Percentiles rank a stretch among this genome's conserved stretches.
phyloP scores from a whole-genome alignment of 2,797 vertebrate species.

The Poeciliopsis gracilis region DNA sequence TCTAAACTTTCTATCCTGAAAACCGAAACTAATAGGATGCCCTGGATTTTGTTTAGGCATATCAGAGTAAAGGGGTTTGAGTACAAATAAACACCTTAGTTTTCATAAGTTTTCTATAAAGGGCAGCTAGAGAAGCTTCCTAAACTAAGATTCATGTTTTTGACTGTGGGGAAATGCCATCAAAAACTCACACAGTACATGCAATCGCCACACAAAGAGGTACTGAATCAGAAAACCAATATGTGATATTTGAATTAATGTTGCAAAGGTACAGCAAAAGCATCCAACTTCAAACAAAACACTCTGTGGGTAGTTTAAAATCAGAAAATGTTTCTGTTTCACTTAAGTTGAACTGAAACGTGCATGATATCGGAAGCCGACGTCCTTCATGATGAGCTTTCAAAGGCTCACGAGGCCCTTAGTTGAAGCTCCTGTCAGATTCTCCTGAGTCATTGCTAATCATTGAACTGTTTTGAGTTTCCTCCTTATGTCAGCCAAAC shows the following conservation, averaged over 20 bases:
- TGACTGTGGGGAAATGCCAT: neutral
- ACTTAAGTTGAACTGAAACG: neutral
- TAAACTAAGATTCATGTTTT: neutral
- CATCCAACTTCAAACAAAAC: neutral
- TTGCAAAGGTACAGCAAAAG: neutral
- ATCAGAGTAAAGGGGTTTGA: neutral
- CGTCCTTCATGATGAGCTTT: conserved; percentile 21
- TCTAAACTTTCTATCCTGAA: neutral
- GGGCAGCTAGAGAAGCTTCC: neutral
- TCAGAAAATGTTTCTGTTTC: neutral
- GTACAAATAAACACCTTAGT: neutral
- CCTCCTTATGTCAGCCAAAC: conserved; percentile 58
- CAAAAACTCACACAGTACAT: neutral
- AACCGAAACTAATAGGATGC: neutral
- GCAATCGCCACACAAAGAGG: neutral
- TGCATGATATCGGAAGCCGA: neutral
- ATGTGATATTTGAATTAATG: neutral
- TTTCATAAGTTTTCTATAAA: neutral
- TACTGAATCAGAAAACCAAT: neutral
- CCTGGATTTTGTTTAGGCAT: too few species aligned
- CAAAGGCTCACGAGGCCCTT: conserved; percentile 24
- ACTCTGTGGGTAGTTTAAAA: neutral
- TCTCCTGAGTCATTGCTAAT: conserved; percentile 53
- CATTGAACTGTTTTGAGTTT: conserved; percentile 55
- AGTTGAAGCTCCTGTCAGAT: conserved; percentile 50